These are phyloP conservation scores for Callimico goeldii DNA, from an alignment of 2,797 vertebrate species.

Conservation along the genomic window DNA sequence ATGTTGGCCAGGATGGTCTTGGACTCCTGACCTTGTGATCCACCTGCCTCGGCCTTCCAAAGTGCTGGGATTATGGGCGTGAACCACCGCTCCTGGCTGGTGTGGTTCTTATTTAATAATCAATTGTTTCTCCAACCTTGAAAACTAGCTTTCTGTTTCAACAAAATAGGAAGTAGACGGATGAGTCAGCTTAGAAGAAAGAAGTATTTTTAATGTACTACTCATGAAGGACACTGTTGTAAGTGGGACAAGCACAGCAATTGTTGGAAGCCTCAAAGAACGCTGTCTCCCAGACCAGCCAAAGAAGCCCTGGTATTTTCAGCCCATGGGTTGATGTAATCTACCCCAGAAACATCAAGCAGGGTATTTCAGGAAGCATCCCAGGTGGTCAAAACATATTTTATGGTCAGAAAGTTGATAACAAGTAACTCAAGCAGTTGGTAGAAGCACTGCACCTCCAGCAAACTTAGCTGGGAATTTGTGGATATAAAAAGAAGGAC, in stretches of 20 bases:
- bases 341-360: not conserved
- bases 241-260: not conserved
- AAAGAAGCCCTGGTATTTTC: not conserved
- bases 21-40: too few species aligned
- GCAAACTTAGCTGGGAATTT: not conserved
- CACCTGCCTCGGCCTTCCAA: too few species aligned
- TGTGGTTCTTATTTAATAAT: slow-evolving; percentile 8
- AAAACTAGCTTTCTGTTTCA: slow-evolving; percentile 50
- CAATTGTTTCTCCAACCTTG: not conserved
- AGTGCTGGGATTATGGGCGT: too few species aligned
- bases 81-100: too few species aligned
- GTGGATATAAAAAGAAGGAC: not conserved
- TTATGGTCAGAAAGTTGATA: not conserved
- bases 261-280: not conserved
- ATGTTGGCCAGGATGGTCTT: too few species aligned
- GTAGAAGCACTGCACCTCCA: not conserved
- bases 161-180: not conserved
- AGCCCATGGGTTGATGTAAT: not conserved
- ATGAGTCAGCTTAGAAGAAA: slow-evolving; percentile 48
- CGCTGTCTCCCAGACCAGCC: not conserved
- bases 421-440: not conserved
- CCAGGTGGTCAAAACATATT: not conserved
- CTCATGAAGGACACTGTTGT: not conserved
- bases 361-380: slow-evolving; percentile 10
- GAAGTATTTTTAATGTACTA: not conserved